Conservation (phyloP, 2,797 vertebrate species). For the Phoeniculus purpureus region DNA sequence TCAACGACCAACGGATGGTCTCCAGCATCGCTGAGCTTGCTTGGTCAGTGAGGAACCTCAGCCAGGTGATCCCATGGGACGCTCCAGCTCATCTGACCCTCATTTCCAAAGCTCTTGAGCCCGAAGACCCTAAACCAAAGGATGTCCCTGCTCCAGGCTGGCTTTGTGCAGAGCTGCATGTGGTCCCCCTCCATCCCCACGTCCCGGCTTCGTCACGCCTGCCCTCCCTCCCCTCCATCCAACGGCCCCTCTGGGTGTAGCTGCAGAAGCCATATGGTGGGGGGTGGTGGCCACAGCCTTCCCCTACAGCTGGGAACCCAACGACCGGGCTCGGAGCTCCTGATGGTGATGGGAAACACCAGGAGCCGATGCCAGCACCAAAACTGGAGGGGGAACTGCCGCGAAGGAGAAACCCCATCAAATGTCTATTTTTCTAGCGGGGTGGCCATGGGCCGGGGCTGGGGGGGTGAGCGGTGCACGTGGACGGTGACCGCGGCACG, state of each 20-base stretch:
- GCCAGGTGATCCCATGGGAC: too few relatives aligned
- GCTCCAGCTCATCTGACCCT: not conserved
- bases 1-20: too few relatives aligned
- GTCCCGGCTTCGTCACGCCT: not conserved
- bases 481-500: too few relatives aligned
- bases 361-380: too few relatives aligned
- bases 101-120: not conserved
- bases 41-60: too few relatives aligned
- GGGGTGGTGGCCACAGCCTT: slow-evolving; percentile 28
- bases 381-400: not conserved
- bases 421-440: slow-evolving; percentile 77
- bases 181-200: not conserved
- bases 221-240: not conserved
- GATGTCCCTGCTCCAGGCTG: not conserved
- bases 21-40: too few relatives aligned
- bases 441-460: not conserved
- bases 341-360: too few relatives aligned
- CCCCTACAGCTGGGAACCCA: too few relatives aligned
- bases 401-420: slow-evolving; percentile 60
- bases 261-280: slow-evolving; percentile 75
- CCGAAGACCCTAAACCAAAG: slow-evolving; percentile 10
- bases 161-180: slow-evolving; percentile 40
- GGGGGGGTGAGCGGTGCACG: not conserved
- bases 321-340: too few relatives aligned
- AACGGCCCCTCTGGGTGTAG: not conserved